These are phyloP conservation scores for Phylloscopus whistleri DNA, from an alignment of 2,113 vertebrate species.

Conservation along the genomic window DNA sequence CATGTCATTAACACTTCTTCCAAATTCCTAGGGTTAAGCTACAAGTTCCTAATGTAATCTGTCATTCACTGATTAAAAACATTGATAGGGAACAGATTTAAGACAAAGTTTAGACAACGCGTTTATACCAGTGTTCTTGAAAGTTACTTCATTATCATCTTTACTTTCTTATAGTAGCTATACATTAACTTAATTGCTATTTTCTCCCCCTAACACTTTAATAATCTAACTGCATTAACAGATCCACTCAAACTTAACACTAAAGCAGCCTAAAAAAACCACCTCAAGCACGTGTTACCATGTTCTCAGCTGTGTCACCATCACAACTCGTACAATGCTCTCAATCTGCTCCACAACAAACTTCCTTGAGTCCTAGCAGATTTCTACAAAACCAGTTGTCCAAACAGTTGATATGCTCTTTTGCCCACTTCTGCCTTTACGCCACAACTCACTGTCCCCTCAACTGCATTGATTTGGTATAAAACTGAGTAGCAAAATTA, in stretches of 20 bases:
- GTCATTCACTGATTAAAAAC: neutral
- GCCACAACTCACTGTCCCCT: neutral
- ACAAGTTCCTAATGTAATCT: neutral
- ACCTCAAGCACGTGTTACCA: neutral
- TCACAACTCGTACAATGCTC: neutral
- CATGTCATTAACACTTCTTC: slow-evolving; percentile 29
- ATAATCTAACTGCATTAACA: neutral
- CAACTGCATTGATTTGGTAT: neutral
- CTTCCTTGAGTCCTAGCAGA: neutral
- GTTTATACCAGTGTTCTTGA: neutral
- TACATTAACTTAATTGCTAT: neutral
- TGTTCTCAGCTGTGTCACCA: neutral
- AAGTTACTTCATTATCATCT: neutral
- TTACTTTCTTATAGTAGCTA: neutral
- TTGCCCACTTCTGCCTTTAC: neutral
- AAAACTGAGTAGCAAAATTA: neutral
- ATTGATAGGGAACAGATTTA: neutral
- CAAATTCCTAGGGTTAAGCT: neutral
- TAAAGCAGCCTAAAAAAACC: neutral
- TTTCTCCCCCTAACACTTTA: neutral
- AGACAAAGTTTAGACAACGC: neutral
- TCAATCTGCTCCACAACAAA: neutral
- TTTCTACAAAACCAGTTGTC: neutral
- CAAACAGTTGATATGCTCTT: neutral
- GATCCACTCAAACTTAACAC: neutral